These are phyloP conservation scores for Gobionotothen gibberifrons DNA, from an alignment of 2,797 vertebrate genomes.

Conservation along the genomic window DNA sequence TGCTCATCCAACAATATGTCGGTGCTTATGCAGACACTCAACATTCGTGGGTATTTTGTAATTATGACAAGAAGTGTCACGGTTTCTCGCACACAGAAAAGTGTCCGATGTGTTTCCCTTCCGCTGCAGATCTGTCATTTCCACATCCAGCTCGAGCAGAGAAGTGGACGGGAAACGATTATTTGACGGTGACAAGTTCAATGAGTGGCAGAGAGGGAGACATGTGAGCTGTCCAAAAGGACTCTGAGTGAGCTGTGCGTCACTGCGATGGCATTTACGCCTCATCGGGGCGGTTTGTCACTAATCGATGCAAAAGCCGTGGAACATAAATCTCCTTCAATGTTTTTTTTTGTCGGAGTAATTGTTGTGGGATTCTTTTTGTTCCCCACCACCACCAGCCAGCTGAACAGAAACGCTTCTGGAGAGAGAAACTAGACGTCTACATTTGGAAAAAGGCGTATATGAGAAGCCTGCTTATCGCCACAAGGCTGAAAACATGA, in stretches of 20 bases:
- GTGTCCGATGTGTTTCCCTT: conserved; percentile 44
- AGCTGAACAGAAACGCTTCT: conserved; percentile 36
- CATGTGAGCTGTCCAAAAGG: conserved; percentile 68
- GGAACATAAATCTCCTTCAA: conserved; percentile 68
- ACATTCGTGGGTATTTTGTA: conserved; percentile 20
- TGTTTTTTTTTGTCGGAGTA: conserved; percentile 61
- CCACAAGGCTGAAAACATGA: conserved; percentile 26
- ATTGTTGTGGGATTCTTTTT: conserved; percentile 46
- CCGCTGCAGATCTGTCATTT: conserved; percentile 42
- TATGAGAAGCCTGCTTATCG: conserved; percentile 20
- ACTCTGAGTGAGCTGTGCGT: conserved; percentile 58
- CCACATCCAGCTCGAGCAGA: conserved; percentile 21
- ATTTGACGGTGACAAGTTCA: conserved; percentile 59
- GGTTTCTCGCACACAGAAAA: background rate
- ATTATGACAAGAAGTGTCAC: conserved; percentile 28
- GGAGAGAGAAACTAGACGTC: conserved; percentile 22
- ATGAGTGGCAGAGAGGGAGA: conserved; percentile 54
- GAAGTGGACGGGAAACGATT: conserved; percentile 31
- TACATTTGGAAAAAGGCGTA: conserved; percentile 28
- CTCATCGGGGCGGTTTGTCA: conserved; percentile 66
- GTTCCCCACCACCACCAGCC: background rate
- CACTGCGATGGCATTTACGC: conserved; percentile 63
- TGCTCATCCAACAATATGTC: conserved; percentile 5
- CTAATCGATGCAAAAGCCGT: conserved; percentile 63
- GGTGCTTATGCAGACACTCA: conserved; percentile 16